Percentiles rank a stretch among this genome's conserved stretches.
These are phyloP conservation scores for Caenorhabditis sp. DNA, from an alignment of 2,888 invertebrate species.

Conservation along the genomic window DNA sequence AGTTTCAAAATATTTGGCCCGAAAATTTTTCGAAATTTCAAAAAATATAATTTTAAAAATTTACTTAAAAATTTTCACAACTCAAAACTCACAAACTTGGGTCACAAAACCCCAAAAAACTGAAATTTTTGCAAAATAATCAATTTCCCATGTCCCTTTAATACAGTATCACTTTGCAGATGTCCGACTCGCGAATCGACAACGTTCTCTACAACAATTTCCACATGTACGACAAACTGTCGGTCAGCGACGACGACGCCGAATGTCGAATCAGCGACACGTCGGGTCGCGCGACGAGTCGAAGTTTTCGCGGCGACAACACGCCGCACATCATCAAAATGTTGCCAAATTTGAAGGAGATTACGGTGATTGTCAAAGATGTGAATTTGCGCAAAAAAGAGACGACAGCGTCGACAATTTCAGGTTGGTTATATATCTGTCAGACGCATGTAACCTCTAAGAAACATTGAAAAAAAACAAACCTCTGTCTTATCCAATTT, in stretches of 20 bases:
- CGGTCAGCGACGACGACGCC: slow-evolving; percentile 35
- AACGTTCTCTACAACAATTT: not conserved
- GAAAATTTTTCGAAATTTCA: no score
- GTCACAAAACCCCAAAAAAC: no score
- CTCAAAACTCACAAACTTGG: no score
- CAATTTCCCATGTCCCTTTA: no score
- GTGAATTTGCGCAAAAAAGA: slow-evolving; percentile 24
- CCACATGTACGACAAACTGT: not conserved
- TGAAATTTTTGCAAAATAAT: no score
- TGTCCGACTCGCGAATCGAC: not conserved
- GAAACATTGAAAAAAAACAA: not conserved
- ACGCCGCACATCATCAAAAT: slow-evolving; percentile 32
- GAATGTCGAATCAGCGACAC: slow-evolving; percentile 46
- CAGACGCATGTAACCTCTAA: no score
- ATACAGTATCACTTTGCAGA: not conserved
- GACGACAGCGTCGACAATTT: slow-evolving; percentile 8
- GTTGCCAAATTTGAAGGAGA: slow-evolving; percentile 30
- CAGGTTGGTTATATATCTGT: slow-evolving; percentile 11
- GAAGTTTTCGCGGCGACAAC: slow-evolving; percentile 27
- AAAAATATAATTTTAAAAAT: no score
- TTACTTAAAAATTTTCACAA: no score
- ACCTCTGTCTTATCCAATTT: no score
- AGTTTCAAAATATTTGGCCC: no score
- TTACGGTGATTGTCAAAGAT: slow-evolving; percentile 49
- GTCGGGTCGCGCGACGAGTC: slow-evolving; percentile 16